These are phyloP conservation scores for Lithophane socia DNA, from an alignment of 2,888 invertebrate genomes.

Conservation along the genomic window DNA sequence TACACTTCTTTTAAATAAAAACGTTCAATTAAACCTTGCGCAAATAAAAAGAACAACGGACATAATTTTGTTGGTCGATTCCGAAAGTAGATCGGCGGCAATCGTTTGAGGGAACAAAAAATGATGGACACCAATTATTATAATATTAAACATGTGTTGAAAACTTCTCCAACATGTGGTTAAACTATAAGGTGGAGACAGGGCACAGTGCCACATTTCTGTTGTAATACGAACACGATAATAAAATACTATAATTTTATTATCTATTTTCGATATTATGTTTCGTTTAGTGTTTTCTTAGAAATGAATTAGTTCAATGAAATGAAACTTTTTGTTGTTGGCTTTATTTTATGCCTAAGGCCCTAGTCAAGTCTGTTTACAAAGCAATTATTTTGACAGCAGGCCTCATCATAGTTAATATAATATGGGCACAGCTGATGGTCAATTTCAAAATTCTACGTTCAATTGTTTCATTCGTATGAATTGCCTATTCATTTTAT, in stretches of 20 bases:
- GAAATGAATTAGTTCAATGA: slow-evolving; percentile 19
- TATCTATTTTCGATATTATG: slow-evolving; percentile 24
- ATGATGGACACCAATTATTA: slow-evolving; percentile 27
- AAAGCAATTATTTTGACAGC: background rate
- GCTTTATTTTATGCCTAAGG: background rate
- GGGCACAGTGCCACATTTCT: slow-evolving; percentile 32
- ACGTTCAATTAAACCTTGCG: background rate
- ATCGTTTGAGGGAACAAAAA: slow-evolving; percentile 26
- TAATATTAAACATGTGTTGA: slow-evolving; percentile 57
- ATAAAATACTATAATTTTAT: slow-evolving; percentile 14
- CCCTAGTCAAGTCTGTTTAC: background rate
- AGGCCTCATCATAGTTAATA: background rate
- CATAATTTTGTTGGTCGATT: background rate
- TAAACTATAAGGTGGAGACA: slow-evolving; percentile 32
- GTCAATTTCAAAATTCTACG: background rate
- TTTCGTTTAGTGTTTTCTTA: no score
- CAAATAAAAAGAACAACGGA: background rate
- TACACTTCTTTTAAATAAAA: background rate
- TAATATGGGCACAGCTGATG: background rate
- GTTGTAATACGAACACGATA: slow-evolving; percentile 32
- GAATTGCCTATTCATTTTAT: background rate
- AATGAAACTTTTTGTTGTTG: background rate
- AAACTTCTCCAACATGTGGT: slow-evolving; percentile 41
- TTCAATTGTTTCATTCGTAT: slow-evolving; percentile 5
- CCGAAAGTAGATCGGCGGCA: slow-evolving; percentile 11